Evolutionary conservation across 2,113 vertebrate genomes (phyloP).

Genomic region (Zosterops hypoxanthus): DNA sequence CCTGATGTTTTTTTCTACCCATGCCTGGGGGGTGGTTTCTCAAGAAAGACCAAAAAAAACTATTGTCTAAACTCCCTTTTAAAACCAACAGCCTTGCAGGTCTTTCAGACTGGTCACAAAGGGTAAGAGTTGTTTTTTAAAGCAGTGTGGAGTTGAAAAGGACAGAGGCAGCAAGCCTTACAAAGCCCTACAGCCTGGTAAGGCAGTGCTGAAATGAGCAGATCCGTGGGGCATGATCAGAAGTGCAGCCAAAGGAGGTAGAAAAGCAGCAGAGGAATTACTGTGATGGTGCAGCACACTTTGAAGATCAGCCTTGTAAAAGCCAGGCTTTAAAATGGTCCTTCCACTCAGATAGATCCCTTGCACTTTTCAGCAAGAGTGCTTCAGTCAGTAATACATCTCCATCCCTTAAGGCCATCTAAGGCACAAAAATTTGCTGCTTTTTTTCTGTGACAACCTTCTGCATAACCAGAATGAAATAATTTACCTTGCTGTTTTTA

Average conservation of each 20-base stretch:
- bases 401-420: not conserved
- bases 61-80: not conserved
- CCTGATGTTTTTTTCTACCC: not conserved
- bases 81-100: not conserved
- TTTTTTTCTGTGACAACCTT: not conserved
- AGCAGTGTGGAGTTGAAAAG: not conserved
- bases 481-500: not conserved
- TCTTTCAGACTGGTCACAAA: not conserved
- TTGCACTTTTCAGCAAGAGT: too few species aligned
- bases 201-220: not conserved
- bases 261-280: not conserved
- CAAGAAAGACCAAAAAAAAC: not conserved
- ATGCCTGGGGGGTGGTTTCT: not conserved
- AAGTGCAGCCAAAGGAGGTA: not conserved
- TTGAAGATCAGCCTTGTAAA: not conserved
- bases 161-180: accelerated
- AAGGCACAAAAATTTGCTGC: not conserved
- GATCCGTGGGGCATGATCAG: not conserved
- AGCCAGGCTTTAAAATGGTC: not conserved
- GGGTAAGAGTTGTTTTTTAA: not conserved
- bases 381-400: not conserved
- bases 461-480: not conserved
- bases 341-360: not conserved
- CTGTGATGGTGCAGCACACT: not conserved
- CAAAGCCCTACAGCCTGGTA: not conserved